Evolutionary conservation across 2,113 vertebrate species (phyloP), one percentile per base, ranked within the genome.

Genomic region (Coturnix japonica): DNA sequence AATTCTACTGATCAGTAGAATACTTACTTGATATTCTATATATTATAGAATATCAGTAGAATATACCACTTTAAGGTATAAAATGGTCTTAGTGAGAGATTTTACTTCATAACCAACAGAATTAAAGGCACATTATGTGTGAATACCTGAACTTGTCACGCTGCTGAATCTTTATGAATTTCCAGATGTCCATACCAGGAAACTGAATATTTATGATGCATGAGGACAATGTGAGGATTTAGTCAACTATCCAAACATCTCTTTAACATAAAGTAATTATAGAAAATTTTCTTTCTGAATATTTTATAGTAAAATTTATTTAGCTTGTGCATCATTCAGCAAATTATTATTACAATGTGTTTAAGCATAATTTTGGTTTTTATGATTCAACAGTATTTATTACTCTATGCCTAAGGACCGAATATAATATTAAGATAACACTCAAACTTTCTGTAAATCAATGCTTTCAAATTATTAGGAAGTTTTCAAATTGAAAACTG

Each of bases 381-480:
- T 89, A 82, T 56, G 51, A 89, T 76, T 81, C 35, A 95, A n/a
- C 60, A 90, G 84, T 31, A 31, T 33, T 81, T 75, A 85, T 56
- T 90, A 92, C 51, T 87, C 54, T 77, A 89, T 95, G 69, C 85
- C 61, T 80, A 89, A 93, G 79, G 84, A 94, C 71, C 60, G 87
- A 64, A 57, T 37, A 44, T 78, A 93, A 91, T 85, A 93, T 25
- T 90, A 41, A 94, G 67, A 76, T 54, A 84, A 35, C 46, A 74
- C 63, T 21, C 65, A 87, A 79, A 57, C 83, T 97, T 95, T 95
- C 89, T 87, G 76, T 33, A 94, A 96, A 96, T 96, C 72, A 92
- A 57, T 90, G 64, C n/a, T 91, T 97, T 94, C 20, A 76, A 87
- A 95, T 91, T 92, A 91, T 95, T 96, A 87, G 96, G 84, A 96